phyloP scores from a whole-genome alignment of 2,113 vertebrate genomes.

The Burhinus bistriatus region DNA sequence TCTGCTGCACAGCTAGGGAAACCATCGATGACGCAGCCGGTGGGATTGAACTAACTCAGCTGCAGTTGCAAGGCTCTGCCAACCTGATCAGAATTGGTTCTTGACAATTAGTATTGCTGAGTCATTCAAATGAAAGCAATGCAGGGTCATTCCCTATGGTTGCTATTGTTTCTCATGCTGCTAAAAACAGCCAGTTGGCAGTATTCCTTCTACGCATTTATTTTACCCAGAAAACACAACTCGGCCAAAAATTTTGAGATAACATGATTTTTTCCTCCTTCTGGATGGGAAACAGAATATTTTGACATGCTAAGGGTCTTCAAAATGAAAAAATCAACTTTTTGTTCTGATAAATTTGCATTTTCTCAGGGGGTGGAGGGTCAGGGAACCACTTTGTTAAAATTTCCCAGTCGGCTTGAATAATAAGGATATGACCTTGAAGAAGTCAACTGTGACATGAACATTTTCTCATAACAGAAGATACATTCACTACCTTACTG shows the following conservation, averaged over 20 bases:
- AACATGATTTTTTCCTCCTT: neutral
- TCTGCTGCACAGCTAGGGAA: neutral
- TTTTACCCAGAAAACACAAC: neutral
- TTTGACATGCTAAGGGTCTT: neutral
- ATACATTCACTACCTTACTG: neutral
- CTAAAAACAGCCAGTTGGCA: constrained; percentile 1
- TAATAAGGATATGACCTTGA: neutral
- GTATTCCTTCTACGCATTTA: neutral
- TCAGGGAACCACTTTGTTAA: neutral
- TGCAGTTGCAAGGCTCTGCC: neutral
- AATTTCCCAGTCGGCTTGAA: neutral
- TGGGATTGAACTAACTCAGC: neutral
- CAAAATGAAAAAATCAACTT: neutral
- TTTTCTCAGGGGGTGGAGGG: neutral
- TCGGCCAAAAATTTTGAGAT: neutral
- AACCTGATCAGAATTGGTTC: neutral
- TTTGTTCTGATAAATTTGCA: neutral
- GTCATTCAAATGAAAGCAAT: neutral
- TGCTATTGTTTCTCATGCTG: neutral
- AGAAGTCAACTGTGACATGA: neutral
- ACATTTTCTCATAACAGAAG: neutral
- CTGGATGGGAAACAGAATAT: neutral
- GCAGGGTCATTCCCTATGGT: neutral
- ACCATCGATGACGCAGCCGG: neutral
- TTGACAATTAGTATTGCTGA: neutral